A percentile compares a stretch with the other conserved stretches of the same genome.
Evolutionary conservation across 2,888 invertebrate genomes (phyloP).

Genomic region (Melanophora roralis): DNA sequence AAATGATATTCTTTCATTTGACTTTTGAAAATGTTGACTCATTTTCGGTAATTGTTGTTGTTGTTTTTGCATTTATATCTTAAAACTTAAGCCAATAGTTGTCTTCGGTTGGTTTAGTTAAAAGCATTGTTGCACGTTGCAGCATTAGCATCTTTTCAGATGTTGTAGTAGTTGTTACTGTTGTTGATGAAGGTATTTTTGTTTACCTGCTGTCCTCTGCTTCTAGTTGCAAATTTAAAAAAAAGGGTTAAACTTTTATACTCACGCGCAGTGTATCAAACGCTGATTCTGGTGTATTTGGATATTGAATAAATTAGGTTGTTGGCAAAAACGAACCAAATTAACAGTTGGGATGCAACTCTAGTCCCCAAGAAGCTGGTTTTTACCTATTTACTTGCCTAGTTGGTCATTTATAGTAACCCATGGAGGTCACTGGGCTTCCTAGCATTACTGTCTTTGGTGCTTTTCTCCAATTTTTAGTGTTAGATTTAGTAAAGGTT

Average conservation of each 20-base stretch:
- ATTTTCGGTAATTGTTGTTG: not conserved
- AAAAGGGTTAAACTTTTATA: conserved; percentile 27
- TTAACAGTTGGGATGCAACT: too few relatives aligned
- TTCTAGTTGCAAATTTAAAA: conserved; percentile 59
- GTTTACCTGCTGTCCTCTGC: not conserved
- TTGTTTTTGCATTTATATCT: conserved; percentile 29
- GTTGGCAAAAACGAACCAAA: too few relatives aligned
- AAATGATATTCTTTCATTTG: conserved; percentile 43
- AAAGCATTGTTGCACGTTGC: conserved; percentile 53
- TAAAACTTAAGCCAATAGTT: conserved; percentile 47
- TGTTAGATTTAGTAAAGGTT: too few relatives aligned
- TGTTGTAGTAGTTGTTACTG: not conserved
- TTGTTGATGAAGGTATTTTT: conserved; percentile 13
- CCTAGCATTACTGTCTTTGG: too few relatives aligned
- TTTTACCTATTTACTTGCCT: too few relatives aligned
- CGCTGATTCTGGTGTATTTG: too few relatives aligned
- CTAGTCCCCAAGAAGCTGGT: too few relatives aligned
- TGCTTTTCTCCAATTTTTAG: too few relatives aligned
- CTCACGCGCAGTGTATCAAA: too few relatives aligned
- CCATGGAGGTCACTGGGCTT: too few relatives aligned
- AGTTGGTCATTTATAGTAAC: too few relatives aligned
- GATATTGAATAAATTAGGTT: too few relatives aligned
- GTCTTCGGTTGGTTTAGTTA: conserved; percentile 54
- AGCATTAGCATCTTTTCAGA: conserved; percentile 30
- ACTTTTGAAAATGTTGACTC: conserved; percentile 48